Evolutionary conservation across 2,797 vertebrate genomes (phyloP).

Genomic region (Acropternis orthonyx): DNA sequence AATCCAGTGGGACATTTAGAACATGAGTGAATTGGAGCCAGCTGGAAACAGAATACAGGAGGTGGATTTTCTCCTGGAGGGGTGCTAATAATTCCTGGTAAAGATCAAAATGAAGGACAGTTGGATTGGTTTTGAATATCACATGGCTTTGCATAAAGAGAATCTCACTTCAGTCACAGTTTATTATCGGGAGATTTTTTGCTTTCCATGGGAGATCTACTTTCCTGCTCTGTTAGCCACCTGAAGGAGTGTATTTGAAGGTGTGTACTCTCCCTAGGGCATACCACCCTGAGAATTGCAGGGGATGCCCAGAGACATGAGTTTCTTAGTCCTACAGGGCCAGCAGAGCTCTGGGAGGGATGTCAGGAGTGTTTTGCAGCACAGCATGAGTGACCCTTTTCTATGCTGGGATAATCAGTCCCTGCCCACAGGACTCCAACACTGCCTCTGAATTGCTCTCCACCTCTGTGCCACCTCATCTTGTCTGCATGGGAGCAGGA

Average conservation of each 20-base stretch:
- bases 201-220: not conserved
- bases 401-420: not conserved
- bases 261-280: not conserved
- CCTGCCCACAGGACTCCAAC: not conserved
- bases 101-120: constrained; percentile 51
- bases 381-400: not conserved
- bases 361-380: not conserved
- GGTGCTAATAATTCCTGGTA: constrained; percentile 51
- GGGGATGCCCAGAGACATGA: not conserved
- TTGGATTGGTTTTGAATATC: constrained; percentile 32
- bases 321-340: not conserved
- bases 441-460: not conserved
- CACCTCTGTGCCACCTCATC: not conserved
- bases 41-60: constrained; percentile 56
- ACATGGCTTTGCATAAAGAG: not conserved
- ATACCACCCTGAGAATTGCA: not conserved
- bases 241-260: not conserved
- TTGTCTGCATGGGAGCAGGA: not conserved
- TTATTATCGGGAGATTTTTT: not conserved
- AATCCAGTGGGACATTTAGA: constrained; percentile 41
- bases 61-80: constrained; percentile 49
- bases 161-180: not conserved
- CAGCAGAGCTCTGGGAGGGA: not conserved
- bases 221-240: not conserved
- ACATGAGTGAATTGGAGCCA: constrained; percentile 37